A percentile compares a stretch with the other conserved stretches of the same genome.
Conservation (phyloP, 1,140 invertebrate genomes). For the Listronotus oregonensis region DNA sequence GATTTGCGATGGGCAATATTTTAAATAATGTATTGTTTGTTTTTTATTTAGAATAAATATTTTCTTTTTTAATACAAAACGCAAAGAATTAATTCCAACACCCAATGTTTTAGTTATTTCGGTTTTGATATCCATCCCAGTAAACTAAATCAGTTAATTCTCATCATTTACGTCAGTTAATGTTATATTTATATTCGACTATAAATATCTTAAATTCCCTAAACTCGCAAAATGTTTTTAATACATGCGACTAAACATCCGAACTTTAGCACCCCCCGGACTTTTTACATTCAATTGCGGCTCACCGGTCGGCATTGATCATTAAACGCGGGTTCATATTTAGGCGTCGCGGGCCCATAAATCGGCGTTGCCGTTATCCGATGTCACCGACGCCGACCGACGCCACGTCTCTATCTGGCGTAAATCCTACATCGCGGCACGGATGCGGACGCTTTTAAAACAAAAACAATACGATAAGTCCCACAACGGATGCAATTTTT, state of each 20-base stretch:
- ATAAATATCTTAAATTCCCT: background rate
- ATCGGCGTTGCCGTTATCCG: constrained; percentile 23
- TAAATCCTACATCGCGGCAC: constrained; percentile 30
- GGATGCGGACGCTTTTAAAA: constrained; percentile 27
- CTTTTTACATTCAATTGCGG: background rate
- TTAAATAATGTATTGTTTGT: too few relatives aligned
- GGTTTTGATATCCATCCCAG: too few relatives aligned
- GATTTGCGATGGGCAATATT: too few relatives aligned
- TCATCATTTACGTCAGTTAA: too few relatives aligned
- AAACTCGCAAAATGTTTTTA: background rate
- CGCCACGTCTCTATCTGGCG: constrained; percentile 29
- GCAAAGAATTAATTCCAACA: too few relatives aligned
- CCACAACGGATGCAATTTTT: constrained; percentile 23
- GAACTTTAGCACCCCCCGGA: constrained; percentile 1
- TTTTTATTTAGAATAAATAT: too few relatives aligned
- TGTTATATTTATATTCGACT: too few relatives aligned
- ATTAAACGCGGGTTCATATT: constrained; percentile 14
- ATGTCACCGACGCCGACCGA: constrained; percentile 15
- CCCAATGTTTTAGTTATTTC: too few relatives aligned
- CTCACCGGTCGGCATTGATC: background rate
- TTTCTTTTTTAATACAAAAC: too few relatives aligned
- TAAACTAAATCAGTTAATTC: too few relatives aligned
- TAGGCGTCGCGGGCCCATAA: constrained; percentile 22
- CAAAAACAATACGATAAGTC: constrained; percentile 25
- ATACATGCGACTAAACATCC: background rate